Evolutionary conservation across 2,888 invertebrate genomes (phyloP), one percentile per base, ranked within the genome.

Genomic region (Platypus cylindrus): DNA sequence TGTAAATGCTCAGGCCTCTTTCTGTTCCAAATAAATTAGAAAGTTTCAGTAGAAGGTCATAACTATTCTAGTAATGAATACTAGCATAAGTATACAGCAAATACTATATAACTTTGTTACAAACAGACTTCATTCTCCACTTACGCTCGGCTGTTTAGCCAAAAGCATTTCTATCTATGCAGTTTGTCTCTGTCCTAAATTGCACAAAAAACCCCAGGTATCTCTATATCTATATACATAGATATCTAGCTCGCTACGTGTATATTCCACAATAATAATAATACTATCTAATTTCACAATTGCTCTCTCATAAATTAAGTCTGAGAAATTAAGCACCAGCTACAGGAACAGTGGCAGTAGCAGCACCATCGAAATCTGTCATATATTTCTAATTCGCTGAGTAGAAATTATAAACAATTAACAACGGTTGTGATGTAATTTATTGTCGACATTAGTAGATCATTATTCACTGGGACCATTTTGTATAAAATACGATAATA

Each of bases 251-350:
- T n/a, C n/a, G n/a, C n/a, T n/a, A n/a, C n/a, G n/a, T n/a, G n/a
- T n/a, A n/a, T n/a, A n/a, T n/a, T n/a, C n/a, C n/a, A n/a, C n/a
- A n/a, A n/a, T n/a, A n/a, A n/a, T n/a, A n/a, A n/a, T n/a, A n/a
- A n/a, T n/a, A n/a, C n/a, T n/a, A 56, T 58, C 55, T 58, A 58
- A 60, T 60, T 58, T 56, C 59, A 50, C 56, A 59, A 59, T 60
- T 60, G 59, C 55, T 53, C 54, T n/a, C n/a, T 54, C 57, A 58
- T 60, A 59, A 60, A 51, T n/a, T n/a, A n/a, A n/a, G n/a, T 59
- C 58, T 58, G 51, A 31, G 39, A 33, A 45, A 48, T 47, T 48
- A 47, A 47, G 44, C n/a, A n/a, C n/a, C n/a, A n/a, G n/a, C n/a
- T n/a, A n/a, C n/a, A n/a, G n/a, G n/a, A n/a, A n/a, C n/a, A n/a